These are phyloP conservation scores for Thymallus thymallus DNA, from an alignment of 2,113 vertebrate genomes.

Conservation along the genomic window DNA sequence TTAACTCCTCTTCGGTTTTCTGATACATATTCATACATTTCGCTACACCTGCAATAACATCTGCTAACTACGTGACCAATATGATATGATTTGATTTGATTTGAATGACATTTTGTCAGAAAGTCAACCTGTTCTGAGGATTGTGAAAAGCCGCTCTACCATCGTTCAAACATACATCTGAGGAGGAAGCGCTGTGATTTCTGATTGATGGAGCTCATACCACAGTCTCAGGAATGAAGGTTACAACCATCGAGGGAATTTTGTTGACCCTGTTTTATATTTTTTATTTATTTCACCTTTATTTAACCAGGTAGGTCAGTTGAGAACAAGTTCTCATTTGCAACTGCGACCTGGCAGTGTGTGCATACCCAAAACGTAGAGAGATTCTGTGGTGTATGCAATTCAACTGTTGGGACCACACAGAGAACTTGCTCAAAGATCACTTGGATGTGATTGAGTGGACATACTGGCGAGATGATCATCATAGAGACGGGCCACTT, in stretches of 20 bases:
- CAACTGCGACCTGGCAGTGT: too few species aligned
- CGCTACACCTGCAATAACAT: too few species aligned
- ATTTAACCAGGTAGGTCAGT: too few species aligned
- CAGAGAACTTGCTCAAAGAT: slow-evolving; percentile 19
- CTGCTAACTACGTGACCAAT: too few species aligned
- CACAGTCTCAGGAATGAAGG: slow-evolving; percentile 4
- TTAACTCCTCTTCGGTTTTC: too few species aligned
- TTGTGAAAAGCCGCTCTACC: not conserved
- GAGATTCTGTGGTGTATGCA: slow-evolving; percentile 14
- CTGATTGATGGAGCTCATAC: slow-evolving; percentile 14
- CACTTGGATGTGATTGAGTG: slow-evolving; percentile 29
- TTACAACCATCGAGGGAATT: slow-evolving; percentile 17
- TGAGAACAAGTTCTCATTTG: too few species aligned
- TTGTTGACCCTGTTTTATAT: slow-evolving; percentile 31
- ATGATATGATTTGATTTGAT: too few species aligned
- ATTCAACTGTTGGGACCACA: slow-evolving; percentile 14
- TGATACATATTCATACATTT: too few species aligned
- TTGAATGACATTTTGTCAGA: too few species aligned
- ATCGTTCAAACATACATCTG: not conserved
- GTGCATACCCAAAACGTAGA: slow-evolving; percentile 24
- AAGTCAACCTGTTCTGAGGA: slow-evolving; percentile 6
- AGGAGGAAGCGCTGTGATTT: not conserved
- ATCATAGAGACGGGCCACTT: slow-evolving; percentile 13
- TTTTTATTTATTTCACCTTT: too few species aligned
- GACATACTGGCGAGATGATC: slow-evolving; percentile 15